Base-by-base conservation (phyloP, 2,113 vertebrate species). In the Rhodinocichla rosea region DNA sequence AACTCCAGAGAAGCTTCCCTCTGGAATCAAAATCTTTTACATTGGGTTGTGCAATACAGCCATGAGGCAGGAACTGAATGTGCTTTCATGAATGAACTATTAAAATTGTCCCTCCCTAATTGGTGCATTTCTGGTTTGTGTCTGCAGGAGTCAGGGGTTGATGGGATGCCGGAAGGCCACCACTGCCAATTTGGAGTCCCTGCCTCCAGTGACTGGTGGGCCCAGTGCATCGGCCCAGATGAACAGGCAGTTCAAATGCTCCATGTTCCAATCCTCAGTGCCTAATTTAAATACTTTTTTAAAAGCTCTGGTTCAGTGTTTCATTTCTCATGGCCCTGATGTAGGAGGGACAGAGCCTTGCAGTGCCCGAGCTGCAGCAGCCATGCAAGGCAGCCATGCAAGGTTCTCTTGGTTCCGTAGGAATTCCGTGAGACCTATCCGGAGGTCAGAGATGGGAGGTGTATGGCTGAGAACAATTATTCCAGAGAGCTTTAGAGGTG, bases 91-190 rank as follows among this genome's bases (percentile, higher is more conserved):
- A 90, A 47, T 27, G 13, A 76, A 50, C 23, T 21, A 35, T 62
- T 85, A 76, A 71, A 80, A 59, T 53, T 49, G 53, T 79, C 40
- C 3, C 19, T 65, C 44, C 1, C 2, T 45, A 50, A 47, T 49
- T 56, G 78, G 21, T 60, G 40, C 4, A 0, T 82, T 90, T 81
- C 87, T 89, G 40, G 4, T 83, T 82, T 73, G 67, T 85, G 3
- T 69, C 84, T 92, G 37, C 63, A 95, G 82, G 87, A 95, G 74
- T 93, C 85, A 92, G 85, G 64, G 22, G 52, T 80, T 94, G 83
- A 53, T 89, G 94, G 49, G 49, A 52, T 16, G 37, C n/a, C 69
- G 89, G 69, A 76, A 94, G 62, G 74, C 63, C 59, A 79, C 8
- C 3, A 7, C 40, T 83, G 86, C 90, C 89, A 65, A 5, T 65